Evolutionary conservation across 2,797 vertebrate species (phyloP).

Genomic region (Graptemys geographica): DNA sequence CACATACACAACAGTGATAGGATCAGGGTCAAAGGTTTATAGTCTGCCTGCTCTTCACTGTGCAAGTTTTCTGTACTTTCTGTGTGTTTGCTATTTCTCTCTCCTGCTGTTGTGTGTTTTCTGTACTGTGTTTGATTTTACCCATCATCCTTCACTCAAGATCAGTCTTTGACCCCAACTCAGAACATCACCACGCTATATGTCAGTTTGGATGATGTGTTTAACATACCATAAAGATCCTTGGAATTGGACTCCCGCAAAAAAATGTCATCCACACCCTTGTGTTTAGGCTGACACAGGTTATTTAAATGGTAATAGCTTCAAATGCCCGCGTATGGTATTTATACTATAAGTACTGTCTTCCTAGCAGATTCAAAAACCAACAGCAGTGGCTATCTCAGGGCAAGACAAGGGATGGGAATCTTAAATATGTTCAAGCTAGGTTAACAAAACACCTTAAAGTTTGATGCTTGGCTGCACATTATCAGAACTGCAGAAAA

Average conservation of each 20-base stretch:
- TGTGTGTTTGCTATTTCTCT: slow-evolving; percentile 25
- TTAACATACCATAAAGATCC: not conserved
- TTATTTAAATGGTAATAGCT: slow-evolving; percentile 73
- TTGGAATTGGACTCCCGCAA: slow-evolving; percentile 40
- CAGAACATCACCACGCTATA: not conserved
- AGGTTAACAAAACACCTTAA: slow-evolving; percentile 33
- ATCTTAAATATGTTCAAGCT: slow-evolving; percentile 8
- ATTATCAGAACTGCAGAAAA: not conserved
- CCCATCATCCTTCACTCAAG: not conserved
- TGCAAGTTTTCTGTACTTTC: slow-evolving; percentile 21
- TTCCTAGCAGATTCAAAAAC: not conserved
- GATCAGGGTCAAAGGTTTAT: not conserved
- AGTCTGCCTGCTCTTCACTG: not conserved
- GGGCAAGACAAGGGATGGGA: slow-evolving; percentile 27
- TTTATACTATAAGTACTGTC: not conserved
- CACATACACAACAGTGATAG: not conserved
- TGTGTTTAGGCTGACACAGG: slow-evolving; percentile 44
- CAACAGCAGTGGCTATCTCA: not conserved
- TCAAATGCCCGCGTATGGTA: not conserved
- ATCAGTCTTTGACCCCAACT: not conserved
- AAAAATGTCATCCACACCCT: slow-evolving; percentile 35
- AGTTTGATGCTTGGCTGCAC: not conserved
- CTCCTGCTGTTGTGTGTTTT: not conserved
- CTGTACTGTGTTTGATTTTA: not conserved
- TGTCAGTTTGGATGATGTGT: slow-evolving; percentile 25